Evolutionary conservation across 2,797 vertebrate genomes (phyloP), one percentile per base, ranked within the genome.

Genomic region (Garrulus glandarius): DNA sequence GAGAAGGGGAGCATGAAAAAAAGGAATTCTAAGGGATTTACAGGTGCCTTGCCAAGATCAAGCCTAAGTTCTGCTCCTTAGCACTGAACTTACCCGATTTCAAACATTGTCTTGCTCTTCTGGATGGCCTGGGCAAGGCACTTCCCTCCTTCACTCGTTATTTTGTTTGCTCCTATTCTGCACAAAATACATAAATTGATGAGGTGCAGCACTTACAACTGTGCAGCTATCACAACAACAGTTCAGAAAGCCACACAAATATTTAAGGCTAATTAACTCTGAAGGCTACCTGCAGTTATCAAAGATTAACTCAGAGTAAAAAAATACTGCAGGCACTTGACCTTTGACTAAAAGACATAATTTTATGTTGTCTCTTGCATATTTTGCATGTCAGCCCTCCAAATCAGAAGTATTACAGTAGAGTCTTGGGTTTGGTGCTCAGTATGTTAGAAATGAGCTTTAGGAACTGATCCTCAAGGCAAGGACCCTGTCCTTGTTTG

Each of bases 151-250:
- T 98, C 98, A 0, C 97, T 95, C 0, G 99, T 99, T 95, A 99
- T 99, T 82, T 97, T 98, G 97, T 99, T 99, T 93, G 98, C 98
- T 68, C 99, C 99, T 63, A 99, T 95, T 97, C 99, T 99, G 88
- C 49, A 93, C 36, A 93, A 79, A 92, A 95, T 8, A 71, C 27
- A 47, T 7, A 36, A 84, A 92, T 30, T 93, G 71, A 65, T 39
- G 49, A 13, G 15, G 15, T 17, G 10, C 27, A 57, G 89, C 84
- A 74, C 32, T 71, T 56, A 55, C 4, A 87, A 10, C 57, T 44
- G 18, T 41, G 76, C 46, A 78, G 75, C 44, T 81, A 43, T 63
- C 46, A 80, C 41, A 93, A 41, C 70, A 52, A 10, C 44, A 77
- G 53, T 53, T 92, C 79, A 63, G 47, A 84, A 71, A 87, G 22